A percentile compares a stretch with the other conserved stretches of the same genome.
Evolutionary conservation across 30 jellyfish, hydroid and myxozoan species (phyloP).

Genomic region (Hydractinia symbiolongicarpus): DNA sequence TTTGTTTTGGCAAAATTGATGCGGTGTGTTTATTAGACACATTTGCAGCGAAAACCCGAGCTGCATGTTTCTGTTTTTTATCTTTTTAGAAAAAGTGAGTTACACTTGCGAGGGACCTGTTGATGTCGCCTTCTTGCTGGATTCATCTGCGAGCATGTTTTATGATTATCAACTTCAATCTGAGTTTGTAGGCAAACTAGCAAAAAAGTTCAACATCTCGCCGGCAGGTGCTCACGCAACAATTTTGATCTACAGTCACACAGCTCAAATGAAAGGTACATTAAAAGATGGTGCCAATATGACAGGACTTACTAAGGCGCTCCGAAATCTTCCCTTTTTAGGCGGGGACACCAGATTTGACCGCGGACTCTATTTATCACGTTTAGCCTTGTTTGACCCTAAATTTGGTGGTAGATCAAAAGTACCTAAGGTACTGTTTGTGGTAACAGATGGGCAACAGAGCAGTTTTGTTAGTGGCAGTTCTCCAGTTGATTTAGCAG

Average conservation of each 20-base stretch:
- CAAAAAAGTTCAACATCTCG: conserved; percentile 27
- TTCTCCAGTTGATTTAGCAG: conserved; percentile 21
- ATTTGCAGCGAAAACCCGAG: not conserved
- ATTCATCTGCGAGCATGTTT: conserved; percentile 52
- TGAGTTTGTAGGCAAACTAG: conserved; percentile 14
- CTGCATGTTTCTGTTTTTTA: not conserved
- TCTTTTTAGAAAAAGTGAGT: not conserved
- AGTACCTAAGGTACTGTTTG: conserved; percentile 28
- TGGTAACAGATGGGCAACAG: conserved; percentile 51
- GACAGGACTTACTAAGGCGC: conserved; percentile 24
- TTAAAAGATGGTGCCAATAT: conserved; percentile 13
- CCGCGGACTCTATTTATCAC: conserved; percentile 33
- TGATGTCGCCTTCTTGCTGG: conserved; percentile 45
- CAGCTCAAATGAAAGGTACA: conserved; percentile 23
- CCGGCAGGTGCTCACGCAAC: conserved; percentile 27
- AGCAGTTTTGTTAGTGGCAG: not conserved
- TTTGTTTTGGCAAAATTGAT: not conserved
- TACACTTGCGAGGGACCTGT: conserved; percentile 26
- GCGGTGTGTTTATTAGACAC: not conserved
- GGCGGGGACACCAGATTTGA: conserved; percentile 54
- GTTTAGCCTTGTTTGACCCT: not conserved
- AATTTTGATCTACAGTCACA: conserved; percentile 35
- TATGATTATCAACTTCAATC: conserved; percentile 33
- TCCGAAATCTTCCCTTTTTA: conserved; percentile 40
- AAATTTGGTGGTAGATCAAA: conserved; percentile 23